Evolutionary conservation across 2,797 vertebrate genomes (phyloP).

Genomic region (Percopsis omiscomaycus): DNA sequence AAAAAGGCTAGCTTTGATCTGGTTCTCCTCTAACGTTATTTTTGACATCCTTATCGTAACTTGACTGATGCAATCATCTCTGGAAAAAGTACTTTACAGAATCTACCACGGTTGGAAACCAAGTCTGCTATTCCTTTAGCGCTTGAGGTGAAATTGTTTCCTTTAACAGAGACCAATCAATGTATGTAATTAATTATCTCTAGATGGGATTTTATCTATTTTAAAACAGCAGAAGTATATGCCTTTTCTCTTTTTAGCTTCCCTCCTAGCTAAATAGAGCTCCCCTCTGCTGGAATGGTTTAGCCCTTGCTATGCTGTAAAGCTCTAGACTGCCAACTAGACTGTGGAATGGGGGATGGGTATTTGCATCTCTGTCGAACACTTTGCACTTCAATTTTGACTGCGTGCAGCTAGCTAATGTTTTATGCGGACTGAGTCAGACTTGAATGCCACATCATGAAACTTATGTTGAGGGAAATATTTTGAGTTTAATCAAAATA

Average conservation of each 20-base stretch:
- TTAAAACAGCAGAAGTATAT: constrained; percentile 2
- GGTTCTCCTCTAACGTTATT: too few relatives aligned
- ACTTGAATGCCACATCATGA: constrained; percentile 4
- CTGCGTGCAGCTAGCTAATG: constrained; percentile 61
- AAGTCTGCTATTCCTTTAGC: background rate
- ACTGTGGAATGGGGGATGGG: constrained; percentile 74
- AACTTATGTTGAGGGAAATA: constrained; percentile 3
- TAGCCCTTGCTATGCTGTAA: constrained; percentile 69
- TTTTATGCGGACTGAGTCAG: constrained; percentile 21
- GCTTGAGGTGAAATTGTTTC: background rate
- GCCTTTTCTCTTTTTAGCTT: constrained; percentile 33
- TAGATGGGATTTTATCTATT: constrained; percentile 18
- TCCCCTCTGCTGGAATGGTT: constrained; percentile 70
- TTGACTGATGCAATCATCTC: background rate
- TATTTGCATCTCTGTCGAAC: constrained; percentile 44
- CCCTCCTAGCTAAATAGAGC: constrained; percentile 32
- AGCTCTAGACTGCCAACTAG: constrained; percentile 65
- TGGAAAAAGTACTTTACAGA: background rate
- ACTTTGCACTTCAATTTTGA: constrained; percentile 48
- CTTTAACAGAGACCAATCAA: constrained; percentile 7
- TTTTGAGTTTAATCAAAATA: constrained; percentile 7
- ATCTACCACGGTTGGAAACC: background rate
- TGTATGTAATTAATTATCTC: background rate
- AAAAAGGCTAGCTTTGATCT: background rate
- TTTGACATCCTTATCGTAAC: too few relatives aligned